Conservation (phyloP, 2,888 invertebrate species). For the Agrochola lota region DNA sequence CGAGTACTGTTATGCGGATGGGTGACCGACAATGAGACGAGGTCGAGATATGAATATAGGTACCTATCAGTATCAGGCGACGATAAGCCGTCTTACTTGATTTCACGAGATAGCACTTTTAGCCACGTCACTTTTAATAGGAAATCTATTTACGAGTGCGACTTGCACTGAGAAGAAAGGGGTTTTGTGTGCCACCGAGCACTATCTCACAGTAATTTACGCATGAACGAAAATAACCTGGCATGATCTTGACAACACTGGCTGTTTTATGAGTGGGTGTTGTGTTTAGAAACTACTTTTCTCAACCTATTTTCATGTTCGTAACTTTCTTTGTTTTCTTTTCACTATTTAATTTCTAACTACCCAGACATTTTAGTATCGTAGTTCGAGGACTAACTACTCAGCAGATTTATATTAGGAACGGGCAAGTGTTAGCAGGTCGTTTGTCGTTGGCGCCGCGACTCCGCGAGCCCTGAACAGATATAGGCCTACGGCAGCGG, state of each 20-base stretch:
- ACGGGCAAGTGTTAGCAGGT: conserved; percentile 29
- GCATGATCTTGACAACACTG: conserved; percentile 52
- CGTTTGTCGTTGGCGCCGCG: conserved; percentile 27
- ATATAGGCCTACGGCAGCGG: conserved; percentile 59
- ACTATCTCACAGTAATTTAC: conserved; percentile 41
- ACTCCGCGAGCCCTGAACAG: conserved; percentile 45
- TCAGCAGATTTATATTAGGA: conserved; percentile 33
- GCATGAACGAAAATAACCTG: conserved; percentile 47
- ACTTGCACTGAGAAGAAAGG: conserved; percentile 12
- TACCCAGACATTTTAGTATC: conserved; percentile 4
- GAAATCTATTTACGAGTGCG: conserved; percentile 14
- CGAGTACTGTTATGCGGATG: conserved; percentile 37
- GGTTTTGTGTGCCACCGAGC: conserved; percentile 11
- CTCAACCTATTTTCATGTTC: conserved; percentile 31
- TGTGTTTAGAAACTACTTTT: conserved; percentile 54
- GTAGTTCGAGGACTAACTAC: conserved; percentile 17
- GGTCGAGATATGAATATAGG: conserved; percentile 30
- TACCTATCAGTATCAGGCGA: conserved; percentile 31
- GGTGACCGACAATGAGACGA: conserved; percentile 49
- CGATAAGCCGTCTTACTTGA: conserved; percentile 34
- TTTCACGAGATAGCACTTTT: conserved; percentile 42
- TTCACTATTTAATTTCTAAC: neutral
- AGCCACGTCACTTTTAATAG: conserved; percentile 37
- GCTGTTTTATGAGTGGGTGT: conserved; percentile 48
- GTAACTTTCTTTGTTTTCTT: conserved; percentile 24